Evolutionary conservation across 2,113 vertebrate genomes (phyloP).

Genomic region (Rhea americana): DNA sequence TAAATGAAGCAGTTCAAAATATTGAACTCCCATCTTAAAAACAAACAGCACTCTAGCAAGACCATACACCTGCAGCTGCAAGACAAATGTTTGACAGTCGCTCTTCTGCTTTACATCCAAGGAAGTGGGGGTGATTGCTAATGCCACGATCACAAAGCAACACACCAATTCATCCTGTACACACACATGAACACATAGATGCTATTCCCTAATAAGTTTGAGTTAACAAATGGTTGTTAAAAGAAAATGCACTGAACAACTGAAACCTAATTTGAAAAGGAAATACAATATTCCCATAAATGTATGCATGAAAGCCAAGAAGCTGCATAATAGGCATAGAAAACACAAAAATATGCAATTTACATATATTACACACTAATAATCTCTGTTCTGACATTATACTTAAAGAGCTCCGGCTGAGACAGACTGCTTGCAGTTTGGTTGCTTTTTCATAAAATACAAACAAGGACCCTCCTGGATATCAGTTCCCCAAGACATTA

Average conservation of each 20-base stretch:
- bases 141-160: neutral
- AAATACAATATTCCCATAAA: constrained; percentile 67
- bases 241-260: constrained; percentile 59
- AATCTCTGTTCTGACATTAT: constrained; percentile 72
- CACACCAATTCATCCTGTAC: constrained; percentile 5
- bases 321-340: constrained; percentile 69
- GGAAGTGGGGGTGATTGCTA: neutral
- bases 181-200: constrained; percentile 30
- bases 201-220: constrained; percentile 49
- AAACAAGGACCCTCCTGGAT: constrained; percentile 45
- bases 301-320: constrained; percentile 71
- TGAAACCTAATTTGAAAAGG: constrained; percentile 73
- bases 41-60: neutral
- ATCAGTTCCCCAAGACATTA: neutral
- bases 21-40: neutral
- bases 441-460: constrained; percentile 43
- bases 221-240: constrained; percentile 67
- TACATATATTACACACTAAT: constrained; percentile 82
- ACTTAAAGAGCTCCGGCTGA: constrained; percentile 63
- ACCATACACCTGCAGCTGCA: neutral
- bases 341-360: constrained; percentile 78
- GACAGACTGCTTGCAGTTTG: constrained; percentile 19
- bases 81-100: neutral
- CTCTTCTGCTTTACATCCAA: neutral
- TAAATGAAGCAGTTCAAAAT: constrained; percentile 53